Conservation (phyloP, 2,113 vertebrate species). For the Chaenocephalus aceratus region DNA sequence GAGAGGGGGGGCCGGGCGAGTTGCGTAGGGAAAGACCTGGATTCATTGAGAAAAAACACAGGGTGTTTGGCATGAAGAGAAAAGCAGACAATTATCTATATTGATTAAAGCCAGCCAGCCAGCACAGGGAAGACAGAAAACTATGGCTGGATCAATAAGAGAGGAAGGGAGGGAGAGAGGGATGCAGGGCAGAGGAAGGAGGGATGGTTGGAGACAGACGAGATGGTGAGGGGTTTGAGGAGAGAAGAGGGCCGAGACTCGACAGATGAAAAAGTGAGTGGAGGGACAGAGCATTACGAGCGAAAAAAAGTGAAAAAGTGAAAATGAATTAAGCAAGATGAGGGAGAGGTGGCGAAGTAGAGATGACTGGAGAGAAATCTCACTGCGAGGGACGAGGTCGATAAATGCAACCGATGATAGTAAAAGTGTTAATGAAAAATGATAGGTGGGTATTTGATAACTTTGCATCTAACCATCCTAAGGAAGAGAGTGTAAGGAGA, state of each 20-base stretch:
- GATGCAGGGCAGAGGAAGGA: conserved; percentile 64
- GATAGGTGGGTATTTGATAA: conserved; percentile 54
- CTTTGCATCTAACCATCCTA: conserved; percentile 34
- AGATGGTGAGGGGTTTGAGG: conserved; percentile 40
- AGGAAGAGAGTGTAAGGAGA: conserved; percentile 34
- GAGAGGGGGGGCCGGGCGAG: conserved; percentile 39
- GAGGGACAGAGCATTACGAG: conserved; percentile 24
- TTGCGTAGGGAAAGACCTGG: conserved; percentile 81
- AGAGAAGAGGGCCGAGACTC: conserved; percentile 16
- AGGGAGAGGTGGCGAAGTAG: conserved; percentile 13
- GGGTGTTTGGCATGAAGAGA: conserved; percentile 87
- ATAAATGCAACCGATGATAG: conserved; percentile 39
- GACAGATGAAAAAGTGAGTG: conserved; percentile 46
- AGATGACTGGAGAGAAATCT: conserved; percentile 49
- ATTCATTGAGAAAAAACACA: conserved; percentile 87
- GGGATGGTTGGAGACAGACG: conserved; percentile 50
- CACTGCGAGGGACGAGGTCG: conserved; percentile 20
- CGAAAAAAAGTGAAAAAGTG: conserved; percentile 19
- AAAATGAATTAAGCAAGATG: conserved; percentile 53
- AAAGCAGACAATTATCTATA: conserved; percentile 91
- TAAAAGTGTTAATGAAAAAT: conserved; percentile 62
- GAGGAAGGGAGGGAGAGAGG: conserved; percentile 62
- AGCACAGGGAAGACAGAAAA: conserved; percentile 86
- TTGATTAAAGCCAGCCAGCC: conserved; percentile 89
- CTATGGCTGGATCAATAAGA: conserved; percentile 87